phyloP scores from a whole-genome alignment of 2,888 invertebrate species.

The Drosophila atripex region DNA sequence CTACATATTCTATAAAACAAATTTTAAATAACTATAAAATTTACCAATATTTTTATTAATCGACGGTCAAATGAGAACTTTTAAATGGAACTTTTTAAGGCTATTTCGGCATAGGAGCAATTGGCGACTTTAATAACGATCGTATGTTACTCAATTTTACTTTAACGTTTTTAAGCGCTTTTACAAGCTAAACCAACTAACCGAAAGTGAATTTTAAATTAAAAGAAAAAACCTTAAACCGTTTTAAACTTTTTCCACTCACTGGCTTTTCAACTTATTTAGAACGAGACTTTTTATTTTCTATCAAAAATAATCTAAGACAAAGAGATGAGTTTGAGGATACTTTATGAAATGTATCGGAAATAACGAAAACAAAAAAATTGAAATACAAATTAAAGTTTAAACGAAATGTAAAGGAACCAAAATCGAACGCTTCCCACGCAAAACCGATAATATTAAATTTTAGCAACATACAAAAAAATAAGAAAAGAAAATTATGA shows the following conservation, averaged over 20 bases:
- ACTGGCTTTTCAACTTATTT: slow-evolving; percentile 55
- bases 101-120: slow-evolving; percentile 46
- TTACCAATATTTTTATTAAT: slow-evolving; percentile 44
- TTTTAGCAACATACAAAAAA: slow-evolving; percentile 66
- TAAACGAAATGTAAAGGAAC: slow-evolving; percentile 81
- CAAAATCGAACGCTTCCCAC: slow-evolving; percentile 83
- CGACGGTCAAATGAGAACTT: slow-evolving; percentile 46
- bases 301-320: slow-evolving; percentile 11
- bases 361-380: slow-evolving; percentile 43
- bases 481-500: slow-evolving; percentile 27
- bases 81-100: slow-evolving; percentile 66
- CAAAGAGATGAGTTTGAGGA: slow-evolving; percentile 8
- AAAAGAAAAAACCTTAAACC: slow-evolving; percentile 15
- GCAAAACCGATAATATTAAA: slow-evolving; percentile 81
- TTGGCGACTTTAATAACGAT: slow-evolving; percentile 58
- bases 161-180: slow-evolving; percentile 78
- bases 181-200: slow-evolving; percentile 62
- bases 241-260: slow-evolving; percentile 59
- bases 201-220: slow-evolving; percentile 63
- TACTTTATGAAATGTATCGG: slow-evolving; percentile 21
- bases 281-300: slow-evolving; percentile 35
- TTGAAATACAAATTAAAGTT: slow-evolving; percentile 30
- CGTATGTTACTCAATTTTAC: slow-evolving; percentile 61
- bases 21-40: slow-evolving; percentile 46
- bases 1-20: slow-evolving; percentile 37